Base-by-base conservation (phyloP, 2,113 vertebrate species). In the Octodon degus region DNA sequence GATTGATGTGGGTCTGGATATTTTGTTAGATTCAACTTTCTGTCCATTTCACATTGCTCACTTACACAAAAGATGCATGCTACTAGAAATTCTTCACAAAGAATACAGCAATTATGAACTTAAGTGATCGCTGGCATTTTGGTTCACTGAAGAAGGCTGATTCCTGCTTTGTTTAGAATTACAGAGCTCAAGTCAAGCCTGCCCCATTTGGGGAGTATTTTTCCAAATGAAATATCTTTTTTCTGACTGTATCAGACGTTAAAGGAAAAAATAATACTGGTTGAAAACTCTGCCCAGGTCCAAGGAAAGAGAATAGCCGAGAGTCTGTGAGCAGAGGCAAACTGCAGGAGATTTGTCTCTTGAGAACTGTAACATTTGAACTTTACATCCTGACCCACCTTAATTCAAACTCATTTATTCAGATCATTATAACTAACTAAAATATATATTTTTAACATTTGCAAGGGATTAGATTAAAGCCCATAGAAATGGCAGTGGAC, bases 1-100 rank as follows among this genome's bases (percentile, higher is more conserved):
- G 98, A 99, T 98, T 98, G 98, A 99, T 98, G 97, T 93, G 95
- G 95, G 95, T 94, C 98, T 98, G 98, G 98, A 97, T 97, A 97
- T 98, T 98, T 98, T 98, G 96, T 97, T 98, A 98, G 98, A 97
- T 98, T 96, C 96, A 97, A 97, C 97, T 98, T 98, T 94, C 96
- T 83, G 97, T 98, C 86, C 94, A 97, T 98, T 97, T 97, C 91
- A 91, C 1, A 2, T 95, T 97, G 84, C 97, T 98, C 97, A 95
- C 67, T 80, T 97, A 89, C 96, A 97, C 97, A 98, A 97, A 98
- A 98, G 97, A 98, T 97, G 91, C 98, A 63, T 97, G 96, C 62
- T 90, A 88, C 89, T 94, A 95, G 97, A 94, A 97, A 92, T 90
- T 97, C 97, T 97, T 97, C 58, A 94, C 92, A n/a, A 94, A 43